These are phyloP conservation scores for Epistrophe eligans DNA, from an alignment of 2,888 invertebrate genomes.

Conservation along the genomic window DNA sequence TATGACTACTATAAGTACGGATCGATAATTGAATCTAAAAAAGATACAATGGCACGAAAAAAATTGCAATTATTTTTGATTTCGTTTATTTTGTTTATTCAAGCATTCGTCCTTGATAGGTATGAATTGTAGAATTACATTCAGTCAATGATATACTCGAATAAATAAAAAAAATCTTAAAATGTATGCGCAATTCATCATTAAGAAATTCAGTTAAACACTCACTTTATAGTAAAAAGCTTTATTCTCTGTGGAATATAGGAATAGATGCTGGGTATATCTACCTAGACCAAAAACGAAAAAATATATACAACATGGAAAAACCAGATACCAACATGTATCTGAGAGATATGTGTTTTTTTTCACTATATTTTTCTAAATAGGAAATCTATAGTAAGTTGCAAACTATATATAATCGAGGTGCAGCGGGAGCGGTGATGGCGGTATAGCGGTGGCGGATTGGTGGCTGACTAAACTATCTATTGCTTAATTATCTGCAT, in stretches of 20 bases:
- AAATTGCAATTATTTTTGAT: slow-evolving; percentile 51
- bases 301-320: slow-evolving; percentile 23
- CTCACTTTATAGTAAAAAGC: not conserved
- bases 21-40: slow-evolving; percentile 64
- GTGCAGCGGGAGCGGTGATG: slow-evolving; percentile 42
- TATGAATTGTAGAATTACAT: slow-evolving; percentile 40
- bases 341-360: not conserved
- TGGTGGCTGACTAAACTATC: slow-evolving; percentile 74
- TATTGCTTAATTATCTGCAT: slow-evolving; percentile 75
- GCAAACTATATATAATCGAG: slow-evolving; percentile 26
- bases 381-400: slow-evolving; percentile 62
- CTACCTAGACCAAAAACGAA: not conserved
- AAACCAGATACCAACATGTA: slow-evolving; percentile 40
- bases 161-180: slow-evolving; percentile 13
- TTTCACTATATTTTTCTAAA: slow-evolving; percentile 24
- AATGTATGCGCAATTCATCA: slow-evolving; percentile 59
- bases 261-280: slow-evolving; percentile 21
- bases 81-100: slow-evolving; percentile 20
- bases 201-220: slow-evolving; percentile 33
- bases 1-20: not conserved
- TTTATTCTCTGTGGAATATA: slow-evolving; percentile 32
- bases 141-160: slow-evolving; percentile 10
- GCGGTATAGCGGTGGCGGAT: not conserved
- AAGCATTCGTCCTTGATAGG: slow-evolving; percentile 62
- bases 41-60: slow-evolving; percentile 35